Evolutionary conservation across 2,113 vertebrate species (phyloP).

Genomic region (Oriolus oriolus): DNA sequence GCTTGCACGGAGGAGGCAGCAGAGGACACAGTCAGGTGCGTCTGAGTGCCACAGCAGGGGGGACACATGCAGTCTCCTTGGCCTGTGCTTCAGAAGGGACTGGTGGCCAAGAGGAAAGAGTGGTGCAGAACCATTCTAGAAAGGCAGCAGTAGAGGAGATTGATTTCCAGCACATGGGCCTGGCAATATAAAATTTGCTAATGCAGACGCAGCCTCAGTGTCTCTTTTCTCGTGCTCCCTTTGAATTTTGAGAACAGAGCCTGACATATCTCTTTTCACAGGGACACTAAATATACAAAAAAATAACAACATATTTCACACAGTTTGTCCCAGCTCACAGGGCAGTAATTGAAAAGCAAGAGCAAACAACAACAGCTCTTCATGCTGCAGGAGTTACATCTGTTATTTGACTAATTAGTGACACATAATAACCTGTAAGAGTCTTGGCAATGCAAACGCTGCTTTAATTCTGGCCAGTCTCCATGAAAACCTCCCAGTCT

Average conservation of each 20-base stretch:
- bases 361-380: not conserved
- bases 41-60: not conserved
- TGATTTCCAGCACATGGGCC: not conserved
- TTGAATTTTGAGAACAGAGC: not conserved
- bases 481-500: not conserved
- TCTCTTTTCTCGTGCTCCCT: not conserved
- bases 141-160: not conserved
- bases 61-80: not conserved
- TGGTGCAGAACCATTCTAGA: not conserved
- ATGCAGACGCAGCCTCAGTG: no score
- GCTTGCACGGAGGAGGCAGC: not conserved
- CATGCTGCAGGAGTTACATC: not conserved
- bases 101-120: not conserved
- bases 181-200: not conserved
- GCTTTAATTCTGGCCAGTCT: not conserved
- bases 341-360: not conserved
- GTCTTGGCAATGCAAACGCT: not conserved
- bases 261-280: rapidly evolving
- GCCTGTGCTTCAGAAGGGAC: not conserved
- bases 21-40: not conserved
- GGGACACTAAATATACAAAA: not conserved
- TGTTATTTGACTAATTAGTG: not conserved
- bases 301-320: not conserved
- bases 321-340: not conserved
- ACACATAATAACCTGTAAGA: not conserved